A percentile compares a stretch with the other conserved stretches of the same genome.
Evolutionary conservation across 2,888 invertebrate species (phyloP).

Genomic region (Tetragonisca angustula): DNA sequence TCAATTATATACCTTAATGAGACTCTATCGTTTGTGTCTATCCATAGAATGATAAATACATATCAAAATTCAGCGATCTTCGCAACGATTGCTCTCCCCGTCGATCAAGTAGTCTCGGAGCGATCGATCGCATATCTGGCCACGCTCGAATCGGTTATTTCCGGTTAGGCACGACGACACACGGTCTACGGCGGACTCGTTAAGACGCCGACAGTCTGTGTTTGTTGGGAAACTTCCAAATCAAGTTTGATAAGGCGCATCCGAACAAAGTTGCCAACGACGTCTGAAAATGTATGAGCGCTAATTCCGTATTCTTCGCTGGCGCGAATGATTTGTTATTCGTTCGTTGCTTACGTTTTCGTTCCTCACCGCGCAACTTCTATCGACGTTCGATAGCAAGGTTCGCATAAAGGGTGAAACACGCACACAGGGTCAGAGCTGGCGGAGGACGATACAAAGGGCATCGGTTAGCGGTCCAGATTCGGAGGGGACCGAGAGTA

Average conservation of each 20-base stretch:
- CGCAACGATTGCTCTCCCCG: no score
- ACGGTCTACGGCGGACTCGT: constrained; percentile 23
- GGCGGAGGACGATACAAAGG: background rate
- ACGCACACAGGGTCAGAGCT: background rate
- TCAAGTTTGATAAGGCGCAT: constrained; percentile 53
- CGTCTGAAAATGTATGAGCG: constrained; percentile 46
- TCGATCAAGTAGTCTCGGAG: no score
- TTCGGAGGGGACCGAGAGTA: background rate
- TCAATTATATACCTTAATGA: no score
- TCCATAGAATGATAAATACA: no score
- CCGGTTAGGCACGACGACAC: background rate
- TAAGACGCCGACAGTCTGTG: constrained; percentile 34
- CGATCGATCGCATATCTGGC: background rate
- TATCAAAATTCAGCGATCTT: no score
- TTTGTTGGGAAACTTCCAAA: constrained; percentile 55
- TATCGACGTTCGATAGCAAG: background rate
- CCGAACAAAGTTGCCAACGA: constrained; percentile 38
- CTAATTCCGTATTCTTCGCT: constrained; percentile 43
- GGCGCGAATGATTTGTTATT: constrained; percentile 41
- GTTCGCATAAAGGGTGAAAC: background rate
- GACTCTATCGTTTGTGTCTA: no score
- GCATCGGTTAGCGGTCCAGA: background rate
- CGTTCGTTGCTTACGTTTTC: background rate
- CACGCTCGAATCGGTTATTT: constrained; percentile 9
- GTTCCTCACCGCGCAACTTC: background rate